Conservation (phyloP, 2,888 invertebrate genomes). For the Apoda limacodes region DNA sequence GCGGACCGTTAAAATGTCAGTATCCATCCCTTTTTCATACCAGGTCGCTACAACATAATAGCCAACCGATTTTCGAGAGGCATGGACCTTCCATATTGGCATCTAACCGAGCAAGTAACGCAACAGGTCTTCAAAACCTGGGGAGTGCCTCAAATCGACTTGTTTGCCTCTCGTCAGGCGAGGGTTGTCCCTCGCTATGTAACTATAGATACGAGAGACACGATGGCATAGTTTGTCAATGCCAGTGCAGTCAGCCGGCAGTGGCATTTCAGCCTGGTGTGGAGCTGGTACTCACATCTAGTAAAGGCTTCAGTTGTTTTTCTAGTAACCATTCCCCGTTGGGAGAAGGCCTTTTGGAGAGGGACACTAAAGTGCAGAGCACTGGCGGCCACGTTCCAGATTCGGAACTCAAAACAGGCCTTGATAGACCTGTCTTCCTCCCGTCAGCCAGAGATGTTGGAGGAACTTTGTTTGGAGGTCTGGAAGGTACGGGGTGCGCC, state of each 20-base stretch:
- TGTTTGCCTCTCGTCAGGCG: slow-evolving; percentile 20
- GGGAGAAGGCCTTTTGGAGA: slow-evolving; percentile 22
- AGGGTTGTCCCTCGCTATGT: slow-evolving; percentile 16
- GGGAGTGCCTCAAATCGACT: slow-evolving; percentile 19
- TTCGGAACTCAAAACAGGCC: slow-evolving; percentile 6
- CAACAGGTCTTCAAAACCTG: slow-evolving; percentile 16
- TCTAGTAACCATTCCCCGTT: no score
- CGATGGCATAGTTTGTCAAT: no score
- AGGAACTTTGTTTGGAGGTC: no score
- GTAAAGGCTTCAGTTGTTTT: no score
- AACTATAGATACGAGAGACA: slow-evolving; percentile 14
- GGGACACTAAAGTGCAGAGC: slow-evolving; percentile 14
- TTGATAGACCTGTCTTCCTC: slow-evolving; percentile 6
- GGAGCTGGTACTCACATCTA: slow-evolving; percentile 21
- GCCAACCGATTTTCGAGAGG: slow-evolving; percentile 22
- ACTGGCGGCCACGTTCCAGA: slow-evolving; percentile 11
- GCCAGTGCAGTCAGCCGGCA: slow-evolving; percentile 17
- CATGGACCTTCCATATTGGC: slow-evolving; percentile 9
- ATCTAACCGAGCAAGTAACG: slow-evolving; percentile 5
- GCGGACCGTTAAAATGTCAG: slow-evolving; percentile 3
- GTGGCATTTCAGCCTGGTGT: slow-evolving; percentile 19
- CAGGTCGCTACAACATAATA: slow-evolving; percentile 25
- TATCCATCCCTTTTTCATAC: slow-evolving; percentile 18
- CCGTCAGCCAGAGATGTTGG: no score
- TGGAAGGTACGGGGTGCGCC: no score